Evolutionary conservation across 1,140 invertebrate genomes (phyloP), one percentile per base, ranked within the genome.

Genomic region (Hypsibius dujardini): DNA sequence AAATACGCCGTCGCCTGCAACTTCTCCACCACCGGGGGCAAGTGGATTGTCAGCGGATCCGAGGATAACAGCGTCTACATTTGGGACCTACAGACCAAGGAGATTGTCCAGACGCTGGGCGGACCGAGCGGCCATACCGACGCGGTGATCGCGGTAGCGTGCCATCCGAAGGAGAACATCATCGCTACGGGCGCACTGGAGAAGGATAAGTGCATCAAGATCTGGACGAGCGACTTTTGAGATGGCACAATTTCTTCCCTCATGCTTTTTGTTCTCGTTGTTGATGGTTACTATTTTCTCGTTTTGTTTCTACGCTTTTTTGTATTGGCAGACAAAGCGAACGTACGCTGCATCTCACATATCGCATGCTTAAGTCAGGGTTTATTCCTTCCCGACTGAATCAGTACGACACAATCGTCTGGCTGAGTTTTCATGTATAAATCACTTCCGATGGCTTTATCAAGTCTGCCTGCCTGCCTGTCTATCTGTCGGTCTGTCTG

Each of bases 1-100:
- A 98, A 98, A 80, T 99, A 98, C 81, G 98, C 96, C 79, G 95
- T 99, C 79, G 98, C 98, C 82, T 95, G 96, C 45, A 99, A 98
- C 81, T 99, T 99, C 80, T 98, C 95, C 70, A 94, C 98, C 1
- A 99, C 96, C 62, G 96, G 95, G 73, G 95, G 95, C 79, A 98
- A 98, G 90, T 99, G 96, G 95, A 98, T 99, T 79, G 95, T 98
- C 60, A 96, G 93, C 70, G 96, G 96, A 15, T 98, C 95, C n/a
- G 96, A 99, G 83, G 96, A 99, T 79, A 94, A 96, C 78, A 85
- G 94, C 83, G 93, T 99, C 1, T 98, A 97, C 77, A 95, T 99
- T 76, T 99, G 96, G 96, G 98, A 98, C 84, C 83, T 99, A 71
- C 95, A 99, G 78, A 95, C 93, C 28, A 98, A 98, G 82, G 95